Evolutionary conservation across 1,140 invertebrate genomes (phyloP), one percentile per base, ranked within the genome.

Genomic region (Caenorhabditis latens): DNA sequence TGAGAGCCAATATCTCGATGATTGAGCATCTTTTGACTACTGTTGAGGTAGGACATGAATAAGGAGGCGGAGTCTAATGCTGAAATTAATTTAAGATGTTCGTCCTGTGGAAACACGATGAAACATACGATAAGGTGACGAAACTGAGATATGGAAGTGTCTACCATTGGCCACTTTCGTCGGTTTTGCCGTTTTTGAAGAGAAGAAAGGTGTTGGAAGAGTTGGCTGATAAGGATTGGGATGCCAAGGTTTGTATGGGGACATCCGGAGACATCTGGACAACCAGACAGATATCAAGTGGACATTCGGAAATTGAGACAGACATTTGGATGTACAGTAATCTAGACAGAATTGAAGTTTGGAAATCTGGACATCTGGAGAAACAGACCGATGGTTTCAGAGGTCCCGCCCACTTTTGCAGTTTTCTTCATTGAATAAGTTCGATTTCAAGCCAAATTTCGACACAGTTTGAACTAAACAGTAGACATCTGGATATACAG

Each of bases 101-200:
- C 93, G 94, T 98, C 83, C 96, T 95, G 58, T 98, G 97, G 96
- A 93, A 95, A 61, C 96, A 98, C 91, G 93, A 95, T 55, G 93
- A 94, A 40, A 97, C 96, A 0, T 95, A 96, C 86, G 95, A 95
- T 82, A 94, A 95, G 87, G 95, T 93, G 58, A 99, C 97, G 0
- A 95, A 95, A 85, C 94, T 94, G 0, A 94, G 97, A 24, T 96
- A 97, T 93, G 96, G 96, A 0, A 96, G 95, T 2, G 95, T 96
- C 2, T 97, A 97, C 94, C 96, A 97, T 0, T 99, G 96, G 95
- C 97, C 98, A 0, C 93, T 99, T 1, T 97, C 96, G 92, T 94
- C 95, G 89, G 93, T 97, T 65, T 94, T 98, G 90, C 96, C 96
- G 6, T 95, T 95, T 92, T 93, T 95, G 58, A 98, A 98, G 92